These are phyloP conservation scores for Bryconaethiops microstoma DNA, from an alignment of 2,797 vertebrate species.

Conservation along the genomic window DNA sequence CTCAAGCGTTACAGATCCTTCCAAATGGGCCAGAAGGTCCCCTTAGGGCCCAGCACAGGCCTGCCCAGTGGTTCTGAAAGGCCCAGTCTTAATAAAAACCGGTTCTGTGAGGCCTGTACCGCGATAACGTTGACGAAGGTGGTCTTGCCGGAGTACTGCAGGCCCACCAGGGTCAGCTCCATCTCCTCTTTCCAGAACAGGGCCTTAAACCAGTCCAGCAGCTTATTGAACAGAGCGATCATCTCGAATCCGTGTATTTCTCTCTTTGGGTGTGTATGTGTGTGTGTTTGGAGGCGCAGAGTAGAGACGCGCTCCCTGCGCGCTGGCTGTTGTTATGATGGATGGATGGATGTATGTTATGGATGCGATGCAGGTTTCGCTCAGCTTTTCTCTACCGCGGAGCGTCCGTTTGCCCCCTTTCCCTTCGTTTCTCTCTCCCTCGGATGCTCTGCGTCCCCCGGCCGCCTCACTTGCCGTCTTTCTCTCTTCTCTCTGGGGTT, in stretches of 20 bases:
- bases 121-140: conserved; percentile 80
- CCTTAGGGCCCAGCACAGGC: too few relatives aligned
- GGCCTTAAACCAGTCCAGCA: conserved; percentile 79
- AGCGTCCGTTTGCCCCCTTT: not conserved
- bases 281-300: not conserved
- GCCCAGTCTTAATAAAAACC: not conserved
- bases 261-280: conserved; percentile 11
- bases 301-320: conserved; percentile 3
- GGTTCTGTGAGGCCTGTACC: conserved; percentile 61
- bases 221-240: conserved; percentile 77
- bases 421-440: not conserved
- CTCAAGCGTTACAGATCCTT: too few relatives aligned
- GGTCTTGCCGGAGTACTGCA: conserved; percentile 81
- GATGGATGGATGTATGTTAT: not conserved
- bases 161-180: conserved; percentile 78
- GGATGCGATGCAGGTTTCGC: not conserved
- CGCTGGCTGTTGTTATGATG: not conserved
- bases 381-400: not conserved
- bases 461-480: not conserved
- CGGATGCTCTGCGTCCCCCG: not conserved
- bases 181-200: conserved; percentile 82
- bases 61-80: too few relatives aligned
- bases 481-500: not conserved
- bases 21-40: too few relatives aligned
- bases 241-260: conserved; percentile 72